Conservation (phyloP, 2,113 vertebrate genomes). For the Mesocricetus auratus region DNA sequence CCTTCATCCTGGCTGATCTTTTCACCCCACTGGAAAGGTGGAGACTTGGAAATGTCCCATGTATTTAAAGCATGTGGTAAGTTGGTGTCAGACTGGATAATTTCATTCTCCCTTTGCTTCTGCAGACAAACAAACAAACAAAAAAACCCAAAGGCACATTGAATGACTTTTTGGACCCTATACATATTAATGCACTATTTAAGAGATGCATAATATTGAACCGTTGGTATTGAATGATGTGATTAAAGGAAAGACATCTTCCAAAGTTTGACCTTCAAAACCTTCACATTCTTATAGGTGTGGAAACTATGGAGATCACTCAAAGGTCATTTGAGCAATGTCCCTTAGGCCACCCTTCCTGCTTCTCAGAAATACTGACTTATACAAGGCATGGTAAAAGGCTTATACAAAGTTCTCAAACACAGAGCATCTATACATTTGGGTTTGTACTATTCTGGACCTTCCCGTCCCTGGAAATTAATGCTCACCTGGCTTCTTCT, state of each 20-base stretch:
- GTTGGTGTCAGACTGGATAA: slow-evolving; percentile 20
- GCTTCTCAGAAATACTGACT: background rate
- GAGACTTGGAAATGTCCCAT: background rate
- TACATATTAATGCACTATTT: slow-evolving; percentile 62
- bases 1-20: background rate
- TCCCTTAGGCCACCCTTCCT: background rate
- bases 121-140: background rate
- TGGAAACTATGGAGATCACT: background rate
- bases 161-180: slow-evolving; percentile 50
- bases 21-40: background rate
- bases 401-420: background rate
- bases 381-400: background rate
- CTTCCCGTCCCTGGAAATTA: background rate
- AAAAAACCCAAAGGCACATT: slow-evolving; percentile 44
- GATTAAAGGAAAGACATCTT: slow-evolving; percentile 48
- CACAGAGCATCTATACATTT: background rate
- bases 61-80: slow-evolving; percentile 36
- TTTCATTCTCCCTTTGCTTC: slow-evolving; percentile 58
- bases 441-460: background rate
- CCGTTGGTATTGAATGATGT: slow-evolving; percentile 36
- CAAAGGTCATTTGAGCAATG: background rate
- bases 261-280: background rate
- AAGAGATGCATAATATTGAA: slow-evolving; percentile 43
- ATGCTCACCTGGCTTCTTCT: background rate
- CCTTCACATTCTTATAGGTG: background rate